Evolutionary conservation across 2,113 vertebrate species (phyloP).

Genomic region (Cynoglossus semilaevis): DNA sequence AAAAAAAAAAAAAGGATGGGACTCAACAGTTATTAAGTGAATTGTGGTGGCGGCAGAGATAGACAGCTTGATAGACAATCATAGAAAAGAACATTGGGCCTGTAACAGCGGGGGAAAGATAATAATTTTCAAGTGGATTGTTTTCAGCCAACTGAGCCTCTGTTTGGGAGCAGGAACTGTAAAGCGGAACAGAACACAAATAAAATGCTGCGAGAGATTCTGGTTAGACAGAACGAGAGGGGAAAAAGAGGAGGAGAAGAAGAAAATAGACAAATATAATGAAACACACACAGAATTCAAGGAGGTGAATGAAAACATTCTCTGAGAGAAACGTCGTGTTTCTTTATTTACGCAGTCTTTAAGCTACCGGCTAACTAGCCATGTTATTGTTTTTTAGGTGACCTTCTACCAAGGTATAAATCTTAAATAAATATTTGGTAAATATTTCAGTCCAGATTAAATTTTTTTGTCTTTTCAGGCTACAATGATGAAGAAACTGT

Average conservation of each 20-base stretch:
- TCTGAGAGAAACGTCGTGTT: neutral
- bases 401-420: no score
- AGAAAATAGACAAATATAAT: neutral
- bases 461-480: no score
- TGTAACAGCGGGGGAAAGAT: conserved; percentile 62
- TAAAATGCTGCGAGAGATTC: conserved; percentile 40
- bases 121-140: conserved; percentile 65
- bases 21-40: conserved; percentile 62
- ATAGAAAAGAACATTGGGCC: conserved; percentile 62
- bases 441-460: no score
- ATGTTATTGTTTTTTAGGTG: no score
- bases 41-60: conserved; percentile 55
- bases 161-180: conserved; percentile 42
- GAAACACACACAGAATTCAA: conserved; percentile 24
- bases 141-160: conserved; percentile 58
- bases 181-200: conserved; percentile 52
- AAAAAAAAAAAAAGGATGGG: conserved; percentile 28
- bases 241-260: neutral
- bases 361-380: no score
- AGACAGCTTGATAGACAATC: conserved; percentile 63
- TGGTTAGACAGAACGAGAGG: conserved; percentile 25
- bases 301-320: conserved; percentile 42
- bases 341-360: no score
- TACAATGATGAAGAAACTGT: no score
- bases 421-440: no score